Percentiles rank a stretch among this genome's conserved stretches.
Evolutionary conservation across 2,797 vertebrate species (phyloP).

Genomic region (Crocodylus rhombifer): DNA sequence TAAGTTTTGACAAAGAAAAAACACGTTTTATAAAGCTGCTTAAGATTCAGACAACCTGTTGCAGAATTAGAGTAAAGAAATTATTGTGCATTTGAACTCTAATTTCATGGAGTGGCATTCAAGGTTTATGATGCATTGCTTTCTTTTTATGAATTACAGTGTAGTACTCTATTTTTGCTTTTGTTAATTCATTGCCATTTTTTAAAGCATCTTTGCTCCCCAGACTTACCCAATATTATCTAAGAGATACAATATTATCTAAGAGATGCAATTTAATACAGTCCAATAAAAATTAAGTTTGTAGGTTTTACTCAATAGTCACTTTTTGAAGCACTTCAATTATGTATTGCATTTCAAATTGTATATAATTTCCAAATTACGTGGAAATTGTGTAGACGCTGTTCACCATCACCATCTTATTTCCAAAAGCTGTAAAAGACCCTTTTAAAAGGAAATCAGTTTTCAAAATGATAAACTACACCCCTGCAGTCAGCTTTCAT

Average conservation of each 20-base stretch:
- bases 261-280: slow-evolving; percentile 67
- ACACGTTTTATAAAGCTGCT: not conserved
- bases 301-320: slow-evolving; percentile 57
- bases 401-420: not conserved
- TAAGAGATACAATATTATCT: slow-evolving; percentile 57
- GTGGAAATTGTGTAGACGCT: no score
- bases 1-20: not conserved
- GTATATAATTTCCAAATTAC: no score
- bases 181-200: slow-evolving; percentile 24
- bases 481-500: not conserved
- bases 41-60: not conserved
- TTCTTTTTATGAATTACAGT: slow-evolving; percentile 1
- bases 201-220: slow-evolving; percentile 22
- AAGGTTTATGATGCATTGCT: not conserved
- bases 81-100: not conserved
- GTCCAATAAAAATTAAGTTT: slow-evolving; percentile 59
- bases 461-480: not conserved
- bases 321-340: no score
- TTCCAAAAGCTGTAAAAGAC: not conserved
- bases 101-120: not conserved
- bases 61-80: not conserved
- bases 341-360: no score
- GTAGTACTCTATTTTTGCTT: slow-evolving; percentile 44
- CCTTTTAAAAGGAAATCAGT: not conserved
- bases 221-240: not conserved